Conservation (phyloP, 2,113 vertebrate genomes). For the Mirounga angustirostris region DNA sequence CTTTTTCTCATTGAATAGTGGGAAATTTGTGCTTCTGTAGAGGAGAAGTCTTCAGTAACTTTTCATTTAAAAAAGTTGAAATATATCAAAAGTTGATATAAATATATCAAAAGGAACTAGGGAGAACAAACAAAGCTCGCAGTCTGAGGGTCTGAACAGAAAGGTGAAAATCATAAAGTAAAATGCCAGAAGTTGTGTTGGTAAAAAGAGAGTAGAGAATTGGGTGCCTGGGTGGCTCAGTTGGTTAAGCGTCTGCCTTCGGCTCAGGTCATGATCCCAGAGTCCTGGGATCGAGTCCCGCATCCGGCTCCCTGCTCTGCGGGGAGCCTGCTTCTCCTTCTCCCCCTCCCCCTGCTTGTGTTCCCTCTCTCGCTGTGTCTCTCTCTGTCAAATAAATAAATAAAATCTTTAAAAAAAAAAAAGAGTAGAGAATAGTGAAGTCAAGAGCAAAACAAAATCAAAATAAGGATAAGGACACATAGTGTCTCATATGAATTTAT, state of each 20-base stretch:
- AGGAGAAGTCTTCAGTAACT: not conserved
- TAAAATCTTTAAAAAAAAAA: not conserved
- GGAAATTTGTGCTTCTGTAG: constrained; percentile 6
- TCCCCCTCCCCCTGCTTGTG: too few relatives aligned
- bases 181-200: not conserved
- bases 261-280: too few relatives aligned
- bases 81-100: constrained; percentile 13
- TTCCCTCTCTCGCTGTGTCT: too few relatives aligned
- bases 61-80: constrained; percentile 57
- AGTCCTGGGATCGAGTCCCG: too few relatives aligned
- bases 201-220: not conserved
- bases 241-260: too few relatives aligned
- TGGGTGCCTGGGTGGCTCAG: too few relatives aligned
- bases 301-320: too few relatives aligned
- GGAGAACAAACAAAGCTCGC: not conserved
- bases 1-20: constrained; percentile 57
- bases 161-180: constrained; percentile 28
- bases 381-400: too few relatives aligned
- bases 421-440: not conserved
- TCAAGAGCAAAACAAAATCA: not conserved
- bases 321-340: too few relatives aligned
- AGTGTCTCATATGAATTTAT: not conserved
- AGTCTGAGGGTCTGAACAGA: not conserved
- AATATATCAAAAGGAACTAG: not conserved
- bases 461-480: not conserved